Conservation (phyloP, 2,113 vertebrate species). For the Procavia capensis region DNA sequence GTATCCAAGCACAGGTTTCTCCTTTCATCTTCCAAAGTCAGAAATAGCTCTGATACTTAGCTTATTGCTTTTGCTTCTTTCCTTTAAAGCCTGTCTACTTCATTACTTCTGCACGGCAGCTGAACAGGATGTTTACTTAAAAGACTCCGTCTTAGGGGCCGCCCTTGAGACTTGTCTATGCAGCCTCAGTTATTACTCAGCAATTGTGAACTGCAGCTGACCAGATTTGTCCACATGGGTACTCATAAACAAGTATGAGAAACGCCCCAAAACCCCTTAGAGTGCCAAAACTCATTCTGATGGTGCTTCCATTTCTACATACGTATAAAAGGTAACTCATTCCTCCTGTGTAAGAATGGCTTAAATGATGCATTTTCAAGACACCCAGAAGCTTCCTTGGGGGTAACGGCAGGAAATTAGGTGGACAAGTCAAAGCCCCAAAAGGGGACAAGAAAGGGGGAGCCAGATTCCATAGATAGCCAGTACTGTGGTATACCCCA, state of each 20-base stretch:
- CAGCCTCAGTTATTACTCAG: slow-evolving; percentile 53
- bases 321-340: neutral
- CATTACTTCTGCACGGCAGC: neutral
- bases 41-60: neutral
- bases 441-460: neutral
- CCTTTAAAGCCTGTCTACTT: neutral
- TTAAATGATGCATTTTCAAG: neutral
- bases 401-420: neutral
- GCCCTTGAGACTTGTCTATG: neutral
- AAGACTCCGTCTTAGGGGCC: neutral
- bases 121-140: slow-evolving; percentile 41
- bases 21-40: neutral
- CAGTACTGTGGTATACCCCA: neutral
- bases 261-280: slow-evolving; percentile 45
- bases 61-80: neutral
- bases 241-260: slow-evolving; percentile 78
- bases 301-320: neutral
- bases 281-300: slow-evolving; percentile 12
- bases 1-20: neutral
- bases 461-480: neutral
- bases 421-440: neutral
- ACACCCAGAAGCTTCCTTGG: neutral
- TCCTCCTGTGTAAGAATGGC: neutral
- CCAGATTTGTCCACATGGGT: slow-evolving; percentile 47
- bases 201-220: slow-evolving; percentile 55